Conservation (phyloP, 2,888 invertebrate species). For the Phragmatobia fuliginosa region DNA sequence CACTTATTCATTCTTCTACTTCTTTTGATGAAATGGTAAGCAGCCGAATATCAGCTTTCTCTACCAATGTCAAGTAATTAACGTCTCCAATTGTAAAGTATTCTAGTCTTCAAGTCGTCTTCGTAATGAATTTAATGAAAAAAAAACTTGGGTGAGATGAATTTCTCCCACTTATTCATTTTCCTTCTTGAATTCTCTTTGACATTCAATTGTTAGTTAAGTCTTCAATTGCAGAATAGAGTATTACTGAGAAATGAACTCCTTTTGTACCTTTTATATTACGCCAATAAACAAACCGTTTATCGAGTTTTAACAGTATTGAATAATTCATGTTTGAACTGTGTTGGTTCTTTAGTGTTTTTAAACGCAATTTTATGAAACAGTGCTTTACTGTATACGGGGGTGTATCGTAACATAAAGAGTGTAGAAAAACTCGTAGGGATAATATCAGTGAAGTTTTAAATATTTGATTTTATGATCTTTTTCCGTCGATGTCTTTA, state of each 20-base stretch:
- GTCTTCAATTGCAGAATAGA: not conserved
- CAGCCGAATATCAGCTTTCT: too few relatives aligned
- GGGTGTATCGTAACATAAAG: too few relatives aligned
- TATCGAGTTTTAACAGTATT: not conserved
- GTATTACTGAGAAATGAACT: not conserved
- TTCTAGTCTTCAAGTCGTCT: too few relatives aligned
- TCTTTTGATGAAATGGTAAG: too few relatives aligned
- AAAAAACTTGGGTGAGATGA: too few relatives aligned
- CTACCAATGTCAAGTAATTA: too few relatives aligned
- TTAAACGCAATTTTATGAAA: not conserved
- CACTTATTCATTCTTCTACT: not conserved
- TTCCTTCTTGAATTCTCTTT: not conserved
- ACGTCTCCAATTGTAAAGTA: too few relatives aligned
- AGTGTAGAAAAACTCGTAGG: too few relatives aligned
- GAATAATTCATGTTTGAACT: not conserved
- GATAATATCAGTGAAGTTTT: too few relatives aligned
- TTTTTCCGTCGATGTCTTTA: too few relatives aligned
- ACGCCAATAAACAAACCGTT: not conserved
- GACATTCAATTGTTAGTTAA: not conserved
- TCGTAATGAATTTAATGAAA: too few relatives aligned
- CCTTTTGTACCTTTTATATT: not conserved
- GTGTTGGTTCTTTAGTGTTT: not conserved
- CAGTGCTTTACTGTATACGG: not conserved
- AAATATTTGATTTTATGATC: too few relatives aligned
- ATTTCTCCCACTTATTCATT: not conserved